Evolutionary conservation across 2,113 vertebrate genomes (phyloP), one percentile per base, ranked within the genome.

Genomic region (Pyrgilauda ruficollis): DNA sequence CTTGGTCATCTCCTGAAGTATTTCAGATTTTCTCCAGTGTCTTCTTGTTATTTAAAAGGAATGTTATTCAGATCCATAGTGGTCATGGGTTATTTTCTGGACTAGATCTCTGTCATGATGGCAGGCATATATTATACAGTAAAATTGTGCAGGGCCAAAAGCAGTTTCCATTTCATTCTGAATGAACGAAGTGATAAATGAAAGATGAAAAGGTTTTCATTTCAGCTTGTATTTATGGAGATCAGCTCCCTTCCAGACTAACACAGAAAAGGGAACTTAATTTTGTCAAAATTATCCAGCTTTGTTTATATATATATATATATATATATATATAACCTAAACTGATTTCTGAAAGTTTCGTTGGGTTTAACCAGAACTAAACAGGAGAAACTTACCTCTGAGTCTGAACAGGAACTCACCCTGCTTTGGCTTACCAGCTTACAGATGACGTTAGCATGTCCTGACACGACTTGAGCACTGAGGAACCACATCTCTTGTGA

Each of bases 41-140:
- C 74, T 55, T 81, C 56, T 73, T 61, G 58, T 80, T 96, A 80
- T 95, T 78, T 33, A 77, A 72, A 75, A 83, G 37, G 68, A 82
- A 87, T 30, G 55, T 52, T 89, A 85, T 87, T 96, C 87, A 87
- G 37, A 56, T 64, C 24, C 43, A 64, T 35, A 73, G 47, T 56
- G 55, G 62, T 94, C 87, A 75, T 33, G 47, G 37, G 11, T 86
- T 97, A 76, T 94, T 97, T 96, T 94, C 88, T 89, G 58, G 66
- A 93, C 84, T 85, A 88, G 37, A 73, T 75, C 58, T 91, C 78
- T 84, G 46, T 93, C 44, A 74, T 66, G 53, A 84, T 49, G 59
- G 53, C 93, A 94, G 64, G 21, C 16, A 37, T 53, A 62, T 22
- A 37, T 46, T 69, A 50, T 44, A 80, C n/a, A 70, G 18, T 64